Percentiles rank a stretch among this genome's conserved stretches.
Evolutionary conservation across 2,888 invertebrate genomes (phyloP).

Genomic region (Himalopsyche anomala): DNA sequence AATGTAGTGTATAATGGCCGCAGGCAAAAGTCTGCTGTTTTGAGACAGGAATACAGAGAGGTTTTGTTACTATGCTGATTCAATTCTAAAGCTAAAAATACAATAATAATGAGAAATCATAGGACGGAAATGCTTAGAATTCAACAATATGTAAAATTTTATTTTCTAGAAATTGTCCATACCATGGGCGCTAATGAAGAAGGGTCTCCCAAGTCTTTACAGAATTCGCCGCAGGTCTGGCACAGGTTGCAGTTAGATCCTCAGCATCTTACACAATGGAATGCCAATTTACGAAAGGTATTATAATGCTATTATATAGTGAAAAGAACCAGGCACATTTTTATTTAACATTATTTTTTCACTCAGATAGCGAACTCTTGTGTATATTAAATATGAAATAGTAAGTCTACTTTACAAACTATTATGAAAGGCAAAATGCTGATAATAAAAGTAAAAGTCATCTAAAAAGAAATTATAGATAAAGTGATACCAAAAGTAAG

Average conservation of each 20-base stretch:
- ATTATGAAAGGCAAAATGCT: not conserved
- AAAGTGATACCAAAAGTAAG: too few relatives aligned
- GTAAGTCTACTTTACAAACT: too few relatives aligned
- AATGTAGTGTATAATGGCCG: too few relatives aligned
- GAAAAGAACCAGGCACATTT: not conserved
- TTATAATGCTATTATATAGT: slow-evolving; percentile 48
- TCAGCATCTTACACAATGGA: slow-evolving; percentile 85
- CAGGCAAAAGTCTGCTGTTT: too few relatives aligned
- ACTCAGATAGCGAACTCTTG: too few relatives aligned
- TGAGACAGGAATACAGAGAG: too few relatives aligned
- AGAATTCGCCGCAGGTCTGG: slow-evolving; percentile 76
- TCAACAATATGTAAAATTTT: not conserved
- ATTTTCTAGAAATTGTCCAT: slow-evolving; percentile 56
- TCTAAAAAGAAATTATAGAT: too few relatives aligned
- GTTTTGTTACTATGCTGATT: too few relatives aligned
- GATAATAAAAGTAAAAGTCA: not conserved
- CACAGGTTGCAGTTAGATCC: slow-evolving; percentile 81
- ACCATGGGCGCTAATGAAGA: slow-evolving; percentile 71
- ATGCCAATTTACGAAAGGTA: slow-evolving; percentile 86
- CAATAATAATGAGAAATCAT: too few relatives aligned
- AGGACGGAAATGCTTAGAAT: too few relatives aligned
- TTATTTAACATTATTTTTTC: not conserved
- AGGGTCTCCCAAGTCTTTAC: slow-evolving; percentile 71
- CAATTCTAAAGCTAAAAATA: too few relatives aligned
- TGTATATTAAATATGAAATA: too few relatives aligned